Percentiles rank a stretch among this genome's conserved stretches.
Conservation (phyloP, 2,888 invertebrate species). For the Drosophila testacea region DNA sequence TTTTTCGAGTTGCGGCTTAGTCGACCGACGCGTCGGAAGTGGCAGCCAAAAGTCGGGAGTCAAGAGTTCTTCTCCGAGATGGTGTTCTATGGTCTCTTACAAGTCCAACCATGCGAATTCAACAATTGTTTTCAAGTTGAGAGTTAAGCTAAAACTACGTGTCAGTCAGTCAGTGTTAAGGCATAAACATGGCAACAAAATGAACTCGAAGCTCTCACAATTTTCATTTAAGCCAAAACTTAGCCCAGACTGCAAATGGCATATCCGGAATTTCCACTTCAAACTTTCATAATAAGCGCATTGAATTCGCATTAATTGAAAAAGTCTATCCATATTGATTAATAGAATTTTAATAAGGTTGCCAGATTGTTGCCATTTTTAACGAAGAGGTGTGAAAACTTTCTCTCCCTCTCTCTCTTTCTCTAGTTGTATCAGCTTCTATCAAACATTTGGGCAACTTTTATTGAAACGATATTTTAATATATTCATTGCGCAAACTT, state of each 20-base stretch:
- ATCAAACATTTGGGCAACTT: conserved; percentile 38
- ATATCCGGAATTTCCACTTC: conserved; percentile 15
- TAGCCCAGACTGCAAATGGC: conserved; percentile 32
- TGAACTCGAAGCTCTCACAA: conserved; percentile 26
- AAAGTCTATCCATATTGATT: conserved; percentile 44
- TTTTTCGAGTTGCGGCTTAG: conserved; percentile 10
- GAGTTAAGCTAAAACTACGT: conserved; percentile 5
- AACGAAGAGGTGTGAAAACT: not conserved
- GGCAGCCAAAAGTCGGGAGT: conserved; percentile 49
- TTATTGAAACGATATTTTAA: conserved; percentile 70
- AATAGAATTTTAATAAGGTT: conserved; percentile 64
- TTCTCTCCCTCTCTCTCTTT: not conserved
- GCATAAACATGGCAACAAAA: conserved; percentile 37
- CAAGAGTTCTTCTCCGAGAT: conserved; percentile 30
- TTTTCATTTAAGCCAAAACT: conserved; percentile 15
- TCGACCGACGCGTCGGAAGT: conserved; percentile 27
- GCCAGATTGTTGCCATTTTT: conserved; percentile 30
- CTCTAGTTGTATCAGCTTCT: conserved; percentile 19
- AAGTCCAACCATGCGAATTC: conserved; percentile 40
- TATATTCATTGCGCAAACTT: conserved; percentile 71
- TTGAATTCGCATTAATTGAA: conserved; percentile 55
- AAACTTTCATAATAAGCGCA: conserved; percentile 64
- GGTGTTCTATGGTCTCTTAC: conserved; percentile 25
- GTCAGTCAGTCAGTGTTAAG: conserved; percentile 23
- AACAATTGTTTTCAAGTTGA: conserved; percentile 64